phyloP scores from a whole-genome alignment of 2,797 vertebrate species.

The Lacerta agilis region DNA sequence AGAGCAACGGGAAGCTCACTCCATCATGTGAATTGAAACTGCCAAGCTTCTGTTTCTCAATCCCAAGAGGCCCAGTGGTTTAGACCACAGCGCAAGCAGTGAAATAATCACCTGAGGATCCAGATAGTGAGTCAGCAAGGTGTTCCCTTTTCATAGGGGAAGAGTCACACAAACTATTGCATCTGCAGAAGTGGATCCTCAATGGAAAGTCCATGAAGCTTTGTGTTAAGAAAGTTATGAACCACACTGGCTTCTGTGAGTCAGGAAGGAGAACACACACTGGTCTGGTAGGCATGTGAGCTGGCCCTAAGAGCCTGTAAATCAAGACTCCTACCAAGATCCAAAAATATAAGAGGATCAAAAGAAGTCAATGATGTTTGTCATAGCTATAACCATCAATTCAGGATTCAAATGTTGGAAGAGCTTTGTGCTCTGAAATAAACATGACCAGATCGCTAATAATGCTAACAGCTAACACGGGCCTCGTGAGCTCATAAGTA shows the following conservation, averaged over 20 bases:
- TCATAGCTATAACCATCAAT: neutral
- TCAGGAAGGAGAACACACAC: neutral
- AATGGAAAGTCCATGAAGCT: neutral
- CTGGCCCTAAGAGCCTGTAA: neutral
- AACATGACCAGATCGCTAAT: neutral
- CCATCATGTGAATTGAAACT: too few relatives aligned
- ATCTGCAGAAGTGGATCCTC: neutral
- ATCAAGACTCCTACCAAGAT: neutral
- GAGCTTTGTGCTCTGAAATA: neutral
- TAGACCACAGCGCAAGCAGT: too few relatives aligned
- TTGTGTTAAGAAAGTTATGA: too few relatives aligned
- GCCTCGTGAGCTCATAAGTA: conserved; percentile 1
- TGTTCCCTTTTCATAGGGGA: neutral
- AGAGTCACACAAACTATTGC: too few relatives aligned
- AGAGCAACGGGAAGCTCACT: too few relatives aligned
- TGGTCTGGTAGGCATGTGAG: neutral
- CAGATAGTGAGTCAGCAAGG: too few relatives aligned
- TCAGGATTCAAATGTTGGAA: neutral
- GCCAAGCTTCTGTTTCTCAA: too few relatives aligned
- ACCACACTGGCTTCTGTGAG: neutral
- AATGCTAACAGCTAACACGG: neutral
- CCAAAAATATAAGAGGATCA: neutral
- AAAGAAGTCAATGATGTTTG: neutral
- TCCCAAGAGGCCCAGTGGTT: too few relatives aligned
- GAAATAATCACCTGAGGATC: too few relatives aligned